Evolutionary conservation across 2,113 vertebrate genomes (phyloP), one percentile per base, ranked within the genome.

Genomic region (Paracyprichromis sp.): DNA sequence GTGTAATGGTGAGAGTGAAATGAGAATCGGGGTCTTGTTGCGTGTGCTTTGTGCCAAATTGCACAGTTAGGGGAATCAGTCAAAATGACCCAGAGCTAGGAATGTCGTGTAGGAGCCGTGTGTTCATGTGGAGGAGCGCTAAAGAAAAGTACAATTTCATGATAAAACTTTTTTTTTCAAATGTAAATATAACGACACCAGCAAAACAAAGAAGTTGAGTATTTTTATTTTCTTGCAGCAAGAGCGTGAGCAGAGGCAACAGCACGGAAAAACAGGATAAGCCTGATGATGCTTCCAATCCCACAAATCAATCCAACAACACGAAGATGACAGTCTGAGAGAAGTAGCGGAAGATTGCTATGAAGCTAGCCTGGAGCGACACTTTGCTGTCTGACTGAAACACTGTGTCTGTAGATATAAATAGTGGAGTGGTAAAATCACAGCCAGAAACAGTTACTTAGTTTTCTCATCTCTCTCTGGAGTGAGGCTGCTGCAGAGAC

Each of bases 331-430:
- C 80, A 90, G 88, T 80, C 11, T 38, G 79, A 71, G 34, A 87
- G 84, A 83, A 83, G 86, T 54, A 85, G 88, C 40, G 4, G 83
- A 52, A 89, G 87, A 86, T 52, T 40, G 90, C 90, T 83, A 45
- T 80, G 86, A 84, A 92, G 86, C 63, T 90, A 83, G 92, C 94
- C 92, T 9, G 31, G 89, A 92, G 92, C 88, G 56, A 88, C 91
- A 78, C 88, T 87, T 87, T 86, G 92, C 88, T 81, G 87, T 86
- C 88, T 92, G 86, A 89, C 38, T 86, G 71, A 88, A 87, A 86
- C 53, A 19, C 63, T 16, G 50, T 57, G 80, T 90, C 29, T 87
- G 90, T 85, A 56, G 90, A 90, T 94, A 94, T 91, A 92, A 94
- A 94, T 93, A 94, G 86, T 73, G 76, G 59, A 63, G 83, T 80